phyloP scores from a whole-genome alignment of 2,113 vertebrate species.

The Oncorhynchus kisutch region DNA sequence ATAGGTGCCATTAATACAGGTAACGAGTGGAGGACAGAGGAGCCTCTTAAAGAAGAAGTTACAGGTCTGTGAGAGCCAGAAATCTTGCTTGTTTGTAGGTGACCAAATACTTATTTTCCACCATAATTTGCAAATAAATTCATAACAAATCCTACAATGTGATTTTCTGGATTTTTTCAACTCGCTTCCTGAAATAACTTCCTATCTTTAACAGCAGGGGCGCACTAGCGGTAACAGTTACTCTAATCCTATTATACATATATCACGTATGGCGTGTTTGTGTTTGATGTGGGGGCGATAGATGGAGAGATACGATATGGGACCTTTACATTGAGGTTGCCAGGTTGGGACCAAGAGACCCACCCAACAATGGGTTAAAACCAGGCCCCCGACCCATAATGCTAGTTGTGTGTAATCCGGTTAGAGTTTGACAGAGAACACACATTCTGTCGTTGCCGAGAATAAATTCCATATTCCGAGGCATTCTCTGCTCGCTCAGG shows the following conservation, averaged over 20 bases:
- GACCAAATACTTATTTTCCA: too few species aligned
- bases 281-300: not conserved
- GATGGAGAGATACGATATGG: not conserved
- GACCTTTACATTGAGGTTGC: not conserved
- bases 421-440: not conserved
- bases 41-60: too few species aligned
- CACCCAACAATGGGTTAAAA: not conserved
- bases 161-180: too few species aligned
- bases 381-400: constrained; percentile 11
- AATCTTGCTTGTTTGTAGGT: too few species aligned
- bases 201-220: not conserved
- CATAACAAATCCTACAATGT: too few species aligned
- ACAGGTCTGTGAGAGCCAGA: too few species aligned
- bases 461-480: not conserved
- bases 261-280: not conserved
- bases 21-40: too few species aligned
- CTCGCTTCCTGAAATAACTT: not conserved
- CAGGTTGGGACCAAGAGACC: too few species aligned
- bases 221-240: not conserved
- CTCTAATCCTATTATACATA: not conserved
- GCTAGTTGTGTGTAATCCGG: constrained; percentile 20
- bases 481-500: not conserved
- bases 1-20: too few species aligned
- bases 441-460: not conserved
- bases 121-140: too few species aligned